Evolutionary conservation across 1,140 invertebrate genomes (phyloP).

Genomic region (Gryon sp.): DNA sequence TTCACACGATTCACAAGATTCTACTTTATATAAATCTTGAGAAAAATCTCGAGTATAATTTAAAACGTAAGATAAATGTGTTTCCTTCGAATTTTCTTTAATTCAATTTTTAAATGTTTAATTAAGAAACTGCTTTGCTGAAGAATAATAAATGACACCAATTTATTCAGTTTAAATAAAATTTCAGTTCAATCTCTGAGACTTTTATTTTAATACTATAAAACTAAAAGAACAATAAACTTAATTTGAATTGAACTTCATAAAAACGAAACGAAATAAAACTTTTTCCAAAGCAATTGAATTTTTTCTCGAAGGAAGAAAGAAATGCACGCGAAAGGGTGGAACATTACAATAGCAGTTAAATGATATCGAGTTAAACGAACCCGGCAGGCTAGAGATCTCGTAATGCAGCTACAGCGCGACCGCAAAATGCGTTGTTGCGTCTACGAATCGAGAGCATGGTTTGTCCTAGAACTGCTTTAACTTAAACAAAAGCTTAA

Average conservation of each 20-base stretch:
- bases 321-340: neutral
- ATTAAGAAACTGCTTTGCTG: too few relatives aligned
- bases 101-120: too few relatives aligned
- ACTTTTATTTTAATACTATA: too few relatives aligned
- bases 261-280: neutral
- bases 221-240: too few relatives aligned
- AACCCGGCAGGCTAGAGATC: neutral
- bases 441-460: neutral
- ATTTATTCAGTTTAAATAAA: too few relatives aligned
- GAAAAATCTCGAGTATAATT: too few relatives aligned
- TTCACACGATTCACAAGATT: too few relatives aligned
- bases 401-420: neutral
- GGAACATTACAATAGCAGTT: conserved; percentile 4
- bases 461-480: neutral
- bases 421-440: neutral
- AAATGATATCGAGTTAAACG: conserved; percentile 18
- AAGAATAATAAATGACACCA: too few relatives aligned
- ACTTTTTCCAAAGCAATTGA: neutral
- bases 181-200: too few relatives aligned
- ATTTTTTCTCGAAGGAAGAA: neutral
- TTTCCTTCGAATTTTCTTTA: too few relatives aligned
- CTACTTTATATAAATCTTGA: too few relatives aligned
- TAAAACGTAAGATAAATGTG: too few relatives aligned
- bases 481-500: conserved; percentile 9
- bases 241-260: conserved; percentile 1